These are phyloP conservation scores for Parus major DNA, from an alignment of 2,113 vertebrate genomes.

Conservation along the genomic window DNA sequence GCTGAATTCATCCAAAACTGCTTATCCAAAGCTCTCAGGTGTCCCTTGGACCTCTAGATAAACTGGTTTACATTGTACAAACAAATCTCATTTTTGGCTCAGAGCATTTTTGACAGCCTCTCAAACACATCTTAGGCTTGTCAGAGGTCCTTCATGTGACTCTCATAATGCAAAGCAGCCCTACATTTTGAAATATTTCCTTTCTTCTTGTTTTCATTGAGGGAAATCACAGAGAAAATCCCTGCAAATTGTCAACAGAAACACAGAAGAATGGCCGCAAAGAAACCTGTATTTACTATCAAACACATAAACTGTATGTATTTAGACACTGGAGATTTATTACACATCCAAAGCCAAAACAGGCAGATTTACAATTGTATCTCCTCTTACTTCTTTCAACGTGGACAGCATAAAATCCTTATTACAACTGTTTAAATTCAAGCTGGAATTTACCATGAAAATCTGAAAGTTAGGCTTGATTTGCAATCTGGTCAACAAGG, in stretches of 20 bases:
- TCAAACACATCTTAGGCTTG: slow-evolving; percentile 54
- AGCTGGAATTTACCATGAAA: neutral
- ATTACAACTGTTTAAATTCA: neutral
- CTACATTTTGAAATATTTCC: slow-evolving; percentile 52
- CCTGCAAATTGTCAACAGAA: slow-evolving; percentile 49
- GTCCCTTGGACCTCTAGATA: slow-evolving; percentile 56
- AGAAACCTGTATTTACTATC: slow-evolving; percentile 42
- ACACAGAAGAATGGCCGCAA: neutral
- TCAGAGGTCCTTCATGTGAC: slow-evolving; percentile 60
- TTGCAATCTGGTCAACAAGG: neutral
- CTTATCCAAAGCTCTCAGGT: slow-evolving; percentile 64
- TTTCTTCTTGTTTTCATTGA: slow-evolving; percentile 58
- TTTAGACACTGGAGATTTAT: slow-evolving; percentile 53
- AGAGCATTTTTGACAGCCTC: slow-evolving; percentile 56
- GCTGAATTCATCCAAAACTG: slow-evolving; percentile 20
- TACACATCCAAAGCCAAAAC: slow-evolving; percentile 9
- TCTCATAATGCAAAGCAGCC: slow-evolving; percentile 55
- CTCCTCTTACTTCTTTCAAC: neutral
- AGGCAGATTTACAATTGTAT: slow-evolving; percentile 28
- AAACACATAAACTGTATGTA: slow-evolving; percentile 27
- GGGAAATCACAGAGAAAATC: slow-evolving; percentile 55
- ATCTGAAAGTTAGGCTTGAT: neutral
- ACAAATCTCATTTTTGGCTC: slow-evolving; percentile 65
- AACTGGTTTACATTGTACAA: slow-evolving; percentile 54
- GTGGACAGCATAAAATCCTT: neutral